Evolutionary conservation across 2,888 invertebrate genomes (phyloP).

Genomic region (Machimus atricapillus): DNA sequence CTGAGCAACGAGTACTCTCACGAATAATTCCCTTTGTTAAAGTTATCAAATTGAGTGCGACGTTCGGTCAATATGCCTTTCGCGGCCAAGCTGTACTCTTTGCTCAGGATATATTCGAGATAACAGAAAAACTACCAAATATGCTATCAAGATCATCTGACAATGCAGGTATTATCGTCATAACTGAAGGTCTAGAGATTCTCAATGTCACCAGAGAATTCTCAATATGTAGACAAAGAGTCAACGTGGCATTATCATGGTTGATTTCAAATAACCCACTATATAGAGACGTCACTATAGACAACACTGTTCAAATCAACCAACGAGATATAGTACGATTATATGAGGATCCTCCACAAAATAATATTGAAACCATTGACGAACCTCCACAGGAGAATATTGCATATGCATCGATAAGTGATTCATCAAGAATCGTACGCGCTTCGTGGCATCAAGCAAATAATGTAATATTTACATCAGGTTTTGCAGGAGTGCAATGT

Average conservation of each 20-base stretch:
- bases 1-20: constrained; percentile 42
- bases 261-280: constrained; percentile 6
- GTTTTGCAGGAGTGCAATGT: constrained; percentile 50
- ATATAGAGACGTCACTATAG: neutral
- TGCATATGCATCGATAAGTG: neutral
- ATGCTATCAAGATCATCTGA: neutral
- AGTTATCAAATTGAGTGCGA: constrained; percentile 45
- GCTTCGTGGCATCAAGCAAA: constrained; percentile 52
- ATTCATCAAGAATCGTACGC: constrained; percentile 48
- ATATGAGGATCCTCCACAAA: neutral
- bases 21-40: constrained; percentile 44
- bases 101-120: constrained; percentile 45
- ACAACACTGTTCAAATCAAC: neutral
- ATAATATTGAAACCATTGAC: no score
- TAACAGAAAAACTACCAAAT: neutral
- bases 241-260: neutral
- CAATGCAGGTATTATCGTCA: neutral
- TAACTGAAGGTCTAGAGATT: constrained; percentile 8
- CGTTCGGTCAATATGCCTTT: constrained; percentile 47
- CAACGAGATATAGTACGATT: neutral
- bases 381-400: neutral
- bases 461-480: constrained; percentile 48
- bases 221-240: neutral
- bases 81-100: constrained; percentile 46
- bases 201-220: neutral